These are phyloP conservation scores for Syngnathoides biaculeatus DNA, from an alignment of 2,113 vertebrate species.

Conservation along the genomic window DNA sequence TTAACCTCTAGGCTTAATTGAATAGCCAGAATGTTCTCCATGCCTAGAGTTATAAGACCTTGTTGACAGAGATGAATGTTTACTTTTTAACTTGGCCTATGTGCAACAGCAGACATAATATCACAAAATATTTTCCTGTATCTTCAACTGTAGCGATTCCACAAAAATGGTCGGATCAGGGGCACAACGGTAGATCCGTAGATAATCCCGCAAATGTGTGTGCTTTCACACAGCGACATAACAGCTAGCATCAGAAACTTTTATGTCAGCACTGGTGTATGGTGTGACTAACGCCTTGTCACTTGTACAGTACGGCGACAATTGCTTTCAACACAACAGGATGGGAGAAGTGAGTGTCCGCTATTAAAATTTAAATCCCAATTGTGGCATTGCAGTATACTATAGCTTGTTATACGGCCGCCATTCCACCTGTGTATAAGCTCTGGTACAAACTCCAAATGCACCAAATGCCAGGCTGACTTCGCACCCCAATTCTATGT, in stretches of 20 bases:
- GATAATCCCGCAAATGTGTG: background rate
- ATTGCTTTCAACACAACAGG: background rate
- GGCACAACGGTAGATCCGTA: background rate
- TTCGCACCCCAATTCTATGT: background rate
- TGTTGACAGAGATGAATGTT: slow-evolving; percentile 20
- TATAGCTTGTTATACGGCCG: background rate
- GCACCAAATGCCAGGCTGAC: background rate
- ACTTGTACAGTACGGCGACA: background rate
- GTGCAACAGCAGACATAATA: slow-evolving; percentile 7
- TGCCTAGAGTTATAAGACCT: slow-evolving; percentile 23
- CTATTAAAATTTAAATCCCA: background rate
- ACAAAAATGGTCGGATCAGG: background rate
- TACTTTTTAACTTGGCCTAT: slow-evolving; percentile 11
- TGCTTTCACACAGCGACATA: background rate
- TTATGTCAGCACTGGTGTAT: background rate
- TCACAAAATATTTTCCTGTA: background rate
- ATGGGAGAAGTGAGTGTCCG: background rate
- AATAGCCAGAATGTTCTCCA: no score
- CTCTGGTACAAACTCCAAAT: no score
- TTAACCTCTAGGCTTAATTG: slow-evolving; percentile 39
- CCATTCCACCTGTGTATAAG: no score
- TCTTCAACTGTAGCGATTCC: background rate
- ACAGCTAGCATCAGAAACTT: background rate
- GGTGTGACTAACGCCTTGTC: background rate
- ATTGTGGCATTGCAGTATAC: background rate